These are phyloP conservation scores for Rhodeus uyekii DNA, from an alignment of 2,797 vertebrate genomes.

Conservation along the genomic window DNA sequence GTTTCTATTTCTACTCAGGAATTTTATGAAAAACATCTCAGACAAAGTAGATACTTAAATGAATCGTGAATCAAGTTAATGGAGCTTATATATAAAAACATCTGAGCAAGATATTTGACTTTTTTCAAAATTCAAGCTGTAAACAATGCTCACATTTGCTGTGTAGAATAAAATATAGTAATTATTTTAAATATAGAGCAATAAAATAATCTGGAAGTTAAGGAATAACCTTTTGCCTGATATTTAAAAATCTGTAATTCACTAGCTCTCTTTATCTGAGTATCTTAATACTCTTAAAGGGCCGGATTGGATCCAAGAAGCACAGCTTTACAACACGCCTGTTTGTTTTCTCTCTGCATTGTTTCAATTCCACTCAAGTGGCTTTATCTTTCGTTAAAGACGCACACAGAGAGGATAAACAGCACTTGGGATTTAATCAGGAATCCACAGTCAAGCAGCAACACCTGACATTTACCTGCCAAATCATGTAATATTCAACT, in stretches of 20 bases:
- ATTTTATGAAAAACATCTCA: slow-evolving; percentile 2
- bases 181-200: too few species aligned
- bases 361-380: slow-evolving; percentile 76
- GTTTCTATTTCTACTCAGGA: background rate
- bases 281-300: slow-evolving; percentile 55
- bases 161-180: background rate
- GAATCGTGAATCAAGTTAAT: background rate
- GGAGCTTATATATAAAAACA: background rate
- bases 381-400: slow-evolving; percentile 64
- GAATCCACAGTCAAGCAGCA: background rate
- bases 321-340: slow-evolving; percentile 55
- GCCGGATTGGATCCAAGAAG: slow-evolving; percentile 61
- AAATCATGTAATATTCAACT: background rate
- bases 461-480: background rate
- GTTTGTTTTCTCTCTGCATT: slow-evolving; percentile 67
- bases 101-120: background rate
- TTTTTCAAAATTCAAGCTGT: background rate
- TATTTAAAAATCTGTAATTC: background rate
- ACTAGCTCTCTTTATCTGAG: background rate
- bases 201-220: background rate
- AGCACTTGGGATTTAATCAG: background rate
- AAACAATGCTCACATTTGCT: background rate
- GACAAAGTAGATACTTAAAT: background rate
- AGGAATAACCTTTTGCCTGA: background rate
- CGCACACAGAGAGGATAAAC: background rate